These are phyloP conservation scores for Dendroctonus valens DNA, from an alignment of 1,140 invertebrate species.

Conservation along the genomic window DNA sequence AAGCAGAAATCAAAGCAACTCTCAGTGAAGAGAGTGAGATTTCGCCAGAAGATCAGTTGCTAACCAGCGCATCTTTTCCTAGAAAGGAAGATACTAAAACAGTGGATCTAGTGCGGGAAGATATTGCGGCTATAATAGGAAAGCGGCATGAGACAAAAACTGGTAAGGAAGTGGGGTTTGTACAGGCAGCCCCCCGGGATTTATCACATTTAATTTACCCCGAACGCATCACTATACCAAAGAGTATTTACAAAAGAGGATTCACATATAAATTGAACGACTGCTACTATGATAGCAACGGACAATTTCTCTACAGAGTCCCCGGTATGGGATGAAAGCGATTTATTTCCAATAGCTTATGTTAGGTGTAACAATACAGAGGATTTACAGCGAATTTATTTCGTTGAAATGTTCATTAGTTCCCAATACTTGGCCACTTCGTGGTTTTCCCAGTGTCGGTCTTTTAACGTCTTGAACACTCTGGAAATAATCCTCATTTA, in stretches of 20 bases:
- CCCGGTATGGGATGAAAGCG: constrained; percentile 57
- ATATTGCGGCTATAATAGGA: constrained; percentile 22
- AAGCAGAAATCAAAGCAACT: constrained; percentile 41
- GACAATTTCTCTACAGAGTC: constrained; percentile 71
- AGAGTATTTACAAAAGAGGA: constrained; percentile 57
- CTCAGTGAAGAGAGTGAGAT: constrained; percentile 33
- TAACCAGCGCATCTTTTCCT: constrained; percentile 13
- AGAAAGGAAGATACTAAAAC: constrained; percentile 13
- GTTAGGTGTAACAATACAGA: too few relatives aligned
- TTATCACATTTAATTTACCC: constrained; percentile 52
- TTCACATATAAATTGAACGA: constrained; percentile 70
- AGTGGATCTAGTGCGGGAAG: constrained; percentile 15
- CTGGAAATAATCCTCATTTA: constrained; percentile 44
- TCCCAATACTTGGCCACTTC: constrained; percentile 48
- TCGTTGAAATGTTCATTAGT: constrained; percentile 4
- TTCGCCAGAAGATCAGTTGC: constrained; percentile 25
- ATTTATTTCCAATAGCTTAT: constrained; percentile 16
- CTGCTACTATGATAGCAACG: constrained; percentile 75
- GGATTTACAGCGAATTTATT: not conserved
- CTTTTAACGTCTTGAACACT: constrained; percentile 47
- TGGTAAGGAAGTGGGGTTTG: constrained; percentile 13
- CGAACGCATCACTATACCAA: constrained; percentile 65
- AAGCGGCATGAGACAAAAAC: constrained; percentile 8
- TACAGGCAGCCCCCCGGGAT: constrained; percentile 34
- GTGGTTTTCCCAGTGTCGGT: constrained; percentile 55